Base-by-base conservation (phyloP, 2,797 vertebrate species). In the Masticophis lateralis region DNA sequence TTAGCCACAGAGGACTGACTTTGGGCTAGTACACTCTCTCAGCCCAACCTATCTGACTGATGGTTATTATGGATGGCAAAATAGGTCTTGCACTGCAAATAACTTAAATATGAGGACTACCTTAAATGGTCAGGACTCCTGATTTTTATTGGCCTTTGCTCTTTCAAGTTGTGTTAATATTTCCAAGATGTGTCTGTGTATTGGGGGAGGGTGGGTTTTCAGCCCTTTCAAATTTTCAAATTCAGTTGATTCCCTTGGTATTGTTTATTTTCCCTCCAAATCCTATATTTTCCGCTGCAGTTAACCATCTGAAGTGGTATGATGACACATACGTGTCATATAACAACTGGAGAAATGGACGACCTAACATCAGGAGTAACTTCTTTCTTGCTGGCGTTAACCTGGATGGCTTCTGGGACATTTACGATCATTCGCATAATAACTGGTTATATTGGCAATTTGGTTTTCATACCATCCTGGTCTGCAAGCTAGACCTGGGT, bases 401-500 rank as follows among this genome's bases (percentile, higher is more conserved):
- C 91, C 59, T 97, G 14, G 97, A 98, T 87, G 98, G 98, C 0
- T 97, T 96, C 95, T 99, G 99, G 99, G 97, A 99, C 94, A 95
- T 98, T 93, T 94, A 98, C 61, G 94, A 95, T 63, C 97, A 97
- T 89, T 74, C 66, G 59, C 37, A 10, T 5, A 25, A 5, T 0
- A 74, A 96, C 4, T 98, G 95, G 95, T 95, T 97, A 11, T 93
- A 97, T 91, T 6, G 94, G 22, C 95, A 96, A 87, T 98, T 99
- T 96, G 98, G 97, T 55, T 98, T 99, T 94, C 97, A 96, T 88
- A 98, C 97, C 91, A 98, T 99, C 93, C 98, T 99, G 18, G 97
- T 98, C 96, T 99, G 99, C 97, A 99, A 99, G 97, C 98, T 99
- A 1, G 99, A 99, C 96, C 97, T 98, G 10, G 98, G 99, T 99